These are phyloP conservation scores for Recurvirostra avosetta DNA, from an alignment of 2,113 vertebrate genomes.

Conservation along the genomic window DNA sequence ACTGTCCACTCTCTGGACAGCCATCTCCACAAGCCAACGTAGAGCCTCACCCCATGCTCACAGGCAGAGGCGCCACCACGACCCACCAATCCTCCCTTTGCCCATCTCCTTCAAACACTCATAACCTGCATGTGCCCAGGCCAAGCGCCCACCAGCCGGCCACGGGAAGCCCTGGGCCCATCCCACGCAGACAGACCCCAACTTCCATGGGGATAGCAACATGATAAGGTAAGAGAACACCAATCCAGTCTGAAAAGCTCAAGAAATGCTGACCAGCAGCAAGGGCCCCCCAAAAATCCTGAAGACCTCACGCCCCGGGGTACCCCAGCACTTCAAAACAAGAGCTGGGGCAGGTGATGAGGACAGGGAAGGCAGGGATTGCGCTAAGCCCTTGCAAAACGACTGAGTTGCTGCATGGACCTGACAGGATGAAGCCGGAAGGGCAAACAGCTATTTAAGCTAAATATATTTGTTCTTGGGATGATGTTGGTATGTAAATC, in stretches of 20 bases:
- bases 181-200: not conserved
- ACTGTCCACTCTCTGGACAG: not conserved
- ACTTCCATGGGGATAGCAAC: not conserved
- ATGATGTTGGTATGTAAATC: not conserved
- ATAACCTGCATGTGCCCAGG: accelerated
- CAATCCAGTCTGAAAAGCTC: not conserved
- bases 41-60: accelerated
- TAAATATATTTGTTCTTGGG: slow-evolving; percentile 31
- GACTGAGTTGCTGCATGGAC: not conserved
- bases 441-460: slow-evolving; percentile 3
- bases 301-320: accelerated
- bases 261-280: not conserved
- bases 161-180: not conserved
- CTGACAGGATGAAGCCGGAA: not conserved
- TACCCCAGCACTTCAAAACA: not conserved
- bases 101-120: not conserved
- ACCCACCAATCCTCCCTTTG: not conserved
- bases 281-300: not conserved
- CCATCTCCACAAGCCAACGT: not conserved
- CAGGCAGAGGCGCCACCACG: accelerated
- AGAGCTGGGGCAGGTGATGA: not conserved
- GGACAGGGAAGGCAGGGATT: not conserved
- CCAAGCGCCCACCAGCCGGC: not conserved
- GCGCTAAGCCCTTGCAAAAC: not conserved
- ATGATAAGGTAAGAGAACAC: not conserved